These are phyloP conservation scores for Numida meleagris DNA, from an alignment of 2,113 vertebrate species.

Conservation along the genomic window DNA sequence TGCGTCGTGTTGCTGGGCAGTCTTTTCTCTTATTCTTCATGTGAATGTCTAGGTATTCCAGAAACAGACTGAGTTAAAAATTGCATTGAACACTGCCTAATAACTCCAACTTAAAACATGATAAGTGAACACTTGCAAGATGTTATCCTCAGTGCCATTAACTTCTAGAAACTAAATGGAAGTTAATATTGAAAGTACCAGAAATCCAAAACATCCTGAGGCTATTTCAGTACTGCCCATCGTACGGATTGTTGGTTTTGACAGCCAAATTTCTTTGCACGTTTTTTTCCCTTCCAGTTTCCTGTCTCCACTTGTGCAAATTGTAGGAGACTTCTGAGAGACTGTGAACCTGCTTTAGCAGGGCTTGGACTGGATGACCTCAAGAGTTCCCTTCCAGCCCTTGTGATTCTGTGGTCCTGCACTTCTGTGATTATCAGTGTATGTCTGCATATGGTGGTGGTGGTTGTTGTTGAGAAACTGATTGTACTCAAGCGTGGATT, in stretches of 20 bases:
- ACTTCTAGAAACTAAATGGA: background rate
- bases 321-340: background rate
- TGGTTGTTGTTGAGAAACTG: background rate
- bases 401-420: too few relatives aligned
- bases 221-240: background rate
- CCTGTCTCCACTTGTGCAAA: background rate
- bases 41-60: background rate
- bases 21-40: background rate
- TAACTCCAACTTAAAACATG: background rate
- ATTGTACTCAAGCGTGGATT: conserved; percentile 40
- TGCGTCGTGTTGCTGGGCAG: background rate
- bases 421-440: background rate
- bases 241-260: background rate
- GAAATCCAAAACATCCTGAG: background rate
- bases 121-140: background rate
- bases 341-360: background rate
- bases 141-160: background rate
- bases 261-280: background rate
- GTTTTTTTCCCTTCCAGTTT: background rate
- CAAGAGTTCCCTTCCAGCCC: background rate
- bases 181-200: background rate
- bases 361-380: background rate
- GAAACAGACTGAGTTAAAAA: background rate
- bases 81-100: background rate
- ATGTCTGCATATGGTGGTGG: background rate